phyloP scores from a whole-genome alignment of 2,888 invertebrate species.

The Eurytoma californica region DNA sequence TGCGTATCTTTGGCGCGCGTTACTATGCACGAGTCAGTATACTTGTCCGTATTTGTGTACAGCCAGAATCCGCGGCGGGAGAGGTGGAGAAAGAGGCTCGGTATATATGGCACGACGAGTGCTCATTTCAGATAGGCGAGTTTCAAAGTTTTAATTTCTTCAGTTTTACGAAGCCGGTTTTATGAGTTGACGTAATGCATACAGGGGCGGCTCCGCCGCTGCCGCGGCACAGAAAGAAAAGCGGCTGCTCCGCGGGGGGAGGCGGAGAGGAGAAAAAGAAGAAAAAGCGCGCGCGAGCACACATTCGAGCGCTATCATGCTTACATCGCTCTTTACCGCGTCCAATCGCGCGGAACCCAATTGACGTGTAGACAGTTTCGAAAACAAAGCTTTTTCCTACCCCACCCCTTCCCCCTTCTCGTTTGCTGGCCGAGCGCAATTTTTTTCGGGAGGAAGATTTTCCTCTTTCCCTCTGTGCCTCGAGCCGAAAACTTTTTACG shows the following conservation, averaged over 20 bases:
- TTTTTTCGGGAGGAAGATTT: slow-evolving; percentile 8
- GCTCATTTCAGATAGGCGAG: slow-evolving; percentile 67
- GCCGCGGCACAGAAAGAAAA: background rate
- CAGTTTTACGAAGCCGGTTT: slow-evolving; percentile 66
- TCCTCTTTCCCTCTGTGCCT: background rate
- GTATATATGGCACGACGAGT: slow-evolving; percentile 58
- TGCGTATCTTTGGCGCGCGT: too few relatives aligned
- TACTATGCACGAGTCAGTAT: too few relatives aligned
- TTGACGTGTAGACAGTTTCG: slow-evolving; percentile 51
- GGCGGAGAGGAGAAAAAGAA: background rate
- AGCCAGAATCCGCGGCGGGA: background rate
- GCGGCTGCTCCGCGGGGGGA: background rate
- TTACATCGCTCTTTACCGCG: slow-evolving; percentile 58
- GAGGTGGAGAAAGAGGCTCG: background rate
- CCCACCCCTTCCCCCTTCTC: too few relatives aligned
- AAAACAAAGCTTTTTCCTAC: slow-evolving; percentile 42
- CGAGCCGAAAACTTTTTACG: slow-evolving; percentile 46
- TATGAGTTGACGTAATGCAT: slow-evolving; percentile 63
- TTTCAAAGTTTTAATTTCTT: slow-evolving; percentile 69
- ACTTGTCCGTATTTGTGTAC: too few relatives aligned
- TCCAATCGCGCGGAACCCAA: slow-evolving; percentile 45
- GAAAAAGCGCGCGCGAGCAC: background rate
- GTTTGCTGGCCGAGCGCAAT: background rate
- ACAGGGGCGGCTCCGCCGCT: slow-evolving; percentile 7
- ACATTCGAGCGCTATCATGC: slow-evolving; percentile 39